These are phyloP conservation scores for Andrena bucephala DNA, from an alignment of 2,888 invertebrate genomes.

Conservation along the genomic window DNA sequence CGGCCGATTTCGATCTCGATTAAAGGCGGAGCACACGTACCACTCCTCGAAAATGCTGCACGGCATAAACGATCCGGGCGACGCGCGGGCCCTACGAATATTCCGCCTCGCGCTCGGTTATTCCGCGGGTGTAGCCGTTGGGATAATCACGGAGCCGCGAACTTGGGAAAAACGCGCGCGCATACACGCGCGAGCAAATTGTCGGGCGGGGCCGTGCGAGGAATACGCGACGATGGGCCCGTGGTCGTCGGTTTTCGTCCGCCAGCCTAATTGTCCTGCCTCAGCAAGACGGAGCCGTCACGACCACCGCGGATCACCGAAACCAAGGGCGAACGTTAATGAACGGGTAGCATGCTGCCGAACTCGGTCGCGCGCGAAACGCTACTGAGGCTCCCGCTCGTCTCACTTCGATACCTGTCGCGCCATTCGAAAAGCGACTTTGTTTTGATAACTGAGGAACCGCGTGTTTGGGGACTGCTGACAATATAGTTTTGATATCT, in stretches of 20 bases:
- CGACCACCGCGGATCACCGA: background rate
- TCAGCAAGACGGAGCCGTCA: background rate
- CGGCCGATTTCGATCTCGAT: slow-evolving; percentile 74
- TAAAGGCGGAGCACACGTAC: slow-evolving; percentile 75
- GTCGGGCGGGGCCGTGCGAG: slow-evolving; percentile 29
- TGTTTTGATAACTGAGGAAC: background rate
- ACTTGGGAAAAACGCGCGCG: slow-evolving; percentile 44
- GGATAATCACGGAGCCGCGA: slow-evolving; percentile 65
- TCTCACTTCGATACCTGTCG: background rate
- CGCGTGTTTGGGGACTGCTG: background rate
- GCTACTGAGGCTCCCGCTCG: background rate
- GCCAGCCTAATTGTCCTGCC: slow-evolving; percentile 42
- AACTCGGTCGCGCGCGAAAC: background rate
- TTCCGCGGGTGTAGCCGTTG: slow-evolving; percentile 70
- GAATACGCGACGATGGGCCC: slow-evolving; percentile 45
- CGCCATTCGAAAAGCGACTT: background rate
- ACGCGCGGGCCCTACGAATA: slow-evolving; percentile 72
- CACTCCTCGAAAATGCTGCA: slow-evolving; percentile 69
- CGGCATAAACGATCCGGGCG: slow-evolving; percentile 72
- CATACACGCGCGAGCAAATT: slow-evolving; percentile 28
- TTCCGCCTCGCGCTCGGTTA: slow-evolving; percentile 65
- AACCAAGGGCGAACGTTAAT: background rate
- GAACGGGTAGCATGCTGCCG: background rate
- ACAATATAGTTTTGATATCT: no score
- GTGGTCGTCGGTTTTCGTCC: background rate